Evolutionary conservation across 2,888 invertebrate species (phyloP), one percentile per base, ranked within the genome.

Genomic region (Caenorhabditis drosophilae): DNA sequence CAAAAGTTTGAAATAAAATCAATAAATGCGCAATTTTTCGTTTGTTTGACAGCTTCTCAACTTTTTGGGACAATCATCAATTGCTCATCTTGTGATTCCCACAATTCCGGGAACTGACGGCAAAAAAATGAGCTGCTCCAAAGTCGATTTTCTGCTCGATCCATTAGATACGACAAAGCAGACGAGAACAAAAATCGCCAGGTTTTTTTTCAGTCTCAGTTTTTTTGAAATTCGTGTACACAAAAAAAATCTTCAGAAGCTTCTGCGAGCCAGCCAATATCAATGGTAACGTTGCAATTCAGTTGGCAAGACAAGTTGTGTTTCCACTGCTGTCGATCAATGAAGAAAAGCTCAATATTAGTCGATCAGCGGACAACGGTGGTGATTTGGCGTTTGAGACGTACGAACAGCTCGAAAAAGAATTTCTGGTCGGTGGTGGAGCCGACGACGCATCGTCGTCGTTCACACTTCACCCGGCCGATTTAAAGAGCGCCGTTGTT

Each of bases 401-500:
- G 15, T 94, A 89, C 86, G 89, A 90, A 53, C 89, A 89, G 42
- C 85, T 97, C 57, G 92, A 96, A 86, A 85, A 87, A 77, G 90
- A 90, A 67, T 97, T 92, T 87, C 90, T 89, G 0, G 89, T 89
- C 7, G 76, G 76, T 18, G 38, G 59, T 11, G 70, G 74, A 34
- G 55, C 72, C 0, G 52, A 48, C 1, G n/a, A n/a, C n/a, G n/a
- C n/a, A n/a, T n/a, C n/a, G n/a, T n/a, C n/a, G n/a, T n/a, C n/a
- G n/a, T 69, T 73, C 50, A 72, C 72, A 9, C 86, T 97, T 53
- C 95, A 96, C 87, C 96, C 97, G 22, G 95, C 90, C 16, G 96
- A 97, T 86, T 87, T 98, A 73, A 98, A 98, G 86, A 87, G 86
- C 34, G 89, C 91, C 18, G 92, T 92, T 7, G 92, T 92, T 85